phyloP scores from a whole-genome alignment of 2,797 vertebrate species.

The Aselliscus stoliczkanus region DNA sequence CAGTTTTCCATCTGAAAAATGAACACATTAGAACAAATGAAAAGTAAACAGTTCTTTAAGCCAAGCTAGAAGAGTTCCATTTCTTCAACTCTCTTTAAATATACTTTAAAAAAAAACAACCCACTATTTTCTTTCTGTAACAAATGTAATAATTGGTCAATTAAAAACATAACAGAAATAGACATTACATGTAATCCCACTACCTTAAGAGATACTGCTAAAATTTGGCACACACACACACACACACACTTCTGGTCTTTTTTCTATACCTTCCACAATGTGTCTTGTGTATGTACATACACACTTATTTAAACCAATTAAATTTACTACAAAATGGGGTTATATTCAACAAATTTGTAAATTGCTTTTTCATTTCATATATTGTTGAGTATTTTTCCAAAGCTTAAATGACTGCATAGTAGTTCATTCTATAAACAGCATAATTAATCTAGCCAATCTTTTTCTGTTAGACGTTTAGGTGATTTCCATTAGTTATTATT shows the following conservation, averaged over 20 bases:
- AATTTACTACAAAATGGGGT: not conserved
- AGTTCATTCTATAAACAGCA: not conserved
- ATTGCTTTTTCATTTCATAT: not conserved
- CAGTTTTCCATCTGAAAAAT: not conserved
- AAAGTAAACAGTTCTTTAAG: not conserved
- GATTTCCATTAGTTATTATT: not conserved
- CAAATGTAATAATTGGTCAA: not conserved
- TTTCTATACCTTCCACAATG: not conserved
- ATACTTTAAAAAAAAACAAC: not conserved
- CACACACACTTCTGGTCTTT: not conserved
- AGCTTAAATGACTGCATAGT: not conserved
- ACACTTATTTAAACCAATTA: not conserved
- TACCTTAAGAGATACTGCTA: not conserved
- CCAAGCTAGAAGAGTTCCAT: not conserved
- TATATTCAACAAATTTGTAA: not conserved
- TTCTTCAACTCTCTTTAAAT: slow-evolving; percentile 9
- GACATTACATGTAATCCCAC: not conserved
- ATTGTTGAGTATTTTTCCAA: not conserved
- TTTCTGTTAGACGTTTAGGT: not conserved
- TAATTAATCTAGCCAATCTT: not conserved
- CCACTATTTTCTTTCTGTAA: not conserved
- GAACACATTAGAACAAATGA: not conserved
- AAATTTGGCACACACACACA: not conserved
- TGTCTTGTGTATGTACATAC: not conserved
- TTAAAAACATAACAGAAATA: not conserved